Evolutionary conservation across 2,113 vertebrate species (phyloP), one percentile per base, ranked within the genome.

Genomic region (Physeter macrocephalus): DNA sequence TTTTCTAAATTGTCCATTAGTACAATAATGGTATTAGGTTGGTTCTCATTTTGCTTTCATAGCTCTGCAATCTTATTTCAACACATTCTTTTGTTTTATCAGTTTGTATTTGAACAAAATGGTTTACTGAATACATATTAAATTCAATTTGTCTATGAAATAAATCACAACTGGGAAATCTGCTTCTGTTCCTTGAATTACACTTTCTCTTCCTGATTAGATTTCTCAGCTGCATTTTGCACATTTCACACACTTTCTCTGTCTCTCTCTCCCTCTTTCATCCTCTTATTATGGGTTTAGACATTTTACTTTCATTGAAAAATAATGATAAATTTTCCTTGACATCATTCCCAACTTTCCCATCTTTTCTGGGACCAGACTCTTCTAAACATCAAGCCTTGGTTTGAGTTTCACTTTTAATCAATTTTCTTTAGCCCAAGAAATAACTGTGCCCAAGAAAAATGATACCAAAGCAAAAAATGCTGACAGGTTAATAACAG

Each of bases 91-190:
- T 93, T 34, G 18, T 84, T 92, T 75, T 71, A 95, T 82, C 69
- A 31, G 67, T 87, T 94, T 94, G 4, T 93, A 86, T 78, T 93
- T 96, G 83, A 96, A 64, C 80, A 90, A 72, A 27, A 88, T 57
- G 4, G 72, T 89, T 93, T 89, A 83, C 17, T 62, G 69, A 96
- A 71, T 46, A 43, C 74, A 80, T 11, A 77, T 31, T 71, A 75
- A 83, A 72, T 93, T 85, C n/a, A 61, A 66, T 64, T 80, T 94
- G 10, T 66, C 12, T 72, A 14, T 80, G 8, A 94, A 93, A 86
- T 71, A 84, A 94, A 54, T 7, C 8, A 61, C 5, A 77, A 34
- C 39, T 75, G 29, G 25, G 39, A 36, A 64, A 62, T 59, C 12
- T 75, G 14, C n/a, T 75, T 83, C 46, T 25, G 14, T 46, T 82